Evolutionary conservation across 2,113 vertebrate genomes (phyloP).

Genomic region (Abramis brama): DNA sequence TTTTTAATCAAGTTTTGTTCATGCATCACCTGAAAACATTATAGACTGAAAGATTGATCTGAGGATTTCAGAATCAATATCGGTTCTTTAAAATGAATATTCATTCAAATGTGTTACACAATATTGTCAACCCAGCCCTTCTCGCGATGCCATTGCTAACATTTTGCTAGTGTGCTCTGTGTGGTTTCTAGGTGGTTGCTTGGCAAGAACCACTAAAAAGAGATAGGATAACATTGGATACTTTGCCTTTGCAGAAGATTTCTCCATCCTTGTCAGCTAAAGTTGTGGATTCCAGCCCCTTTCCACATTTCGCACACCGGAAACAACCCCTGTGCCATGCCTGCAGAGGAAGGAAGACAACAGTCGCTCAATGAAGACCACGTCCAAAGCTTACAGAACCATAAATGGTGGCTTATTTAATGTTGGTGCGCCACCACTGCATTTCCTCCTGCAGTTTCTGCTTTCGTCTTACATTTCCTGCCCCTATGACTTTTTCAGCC

Average conservation of each 20-base stretch:
- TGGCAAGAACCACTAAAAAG: background rate
- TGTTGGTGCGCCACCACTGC: background rate
- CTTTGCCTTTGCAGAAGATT: slow-evolving; percentile 93
- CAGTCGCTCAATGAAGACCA: background rate
- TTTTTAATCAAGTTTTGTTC: background rate
- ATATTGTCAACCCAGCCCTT: background rate
- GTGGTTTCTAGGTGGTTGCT: background rate
- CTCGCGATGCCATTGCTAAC: background rate
- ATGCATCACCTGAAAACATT: background rate
- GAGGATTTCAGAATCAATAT: background rate
- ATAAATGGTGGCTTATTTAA: background rate
- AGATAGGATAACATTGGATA: background rate
- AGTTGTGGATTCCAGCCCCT: slow-evolving; percentile 93
- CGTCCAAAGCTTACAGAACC: background rate
- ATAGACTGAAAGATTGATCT: background rate
- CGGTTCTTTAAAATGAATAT: background rate
- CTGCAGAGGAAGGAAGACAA: slow-evolving; percentile 65
- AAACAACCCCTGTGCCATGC: slow-evolving; percentile 95
- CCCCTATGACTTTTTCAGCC: slow-evolving; percentile 92
- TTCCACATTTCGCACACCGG: slow-evolving; percentile 89
- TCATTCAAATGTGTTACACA: background rate
- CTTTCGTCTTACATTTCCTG: slow-evolving; percentile 84
- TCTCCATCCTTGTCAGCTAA: slow-evolving; percentile 92
- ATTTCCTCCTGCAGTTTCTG: background rate
- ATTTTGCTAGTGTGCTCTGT: background rate